A percentile compares a stretch with the other conserved stretches of the same genome.
Evolutionary conservation across 2,888 invertebrate species (phyloP).

Genomic region (Heteropelma amictum): DNA sequence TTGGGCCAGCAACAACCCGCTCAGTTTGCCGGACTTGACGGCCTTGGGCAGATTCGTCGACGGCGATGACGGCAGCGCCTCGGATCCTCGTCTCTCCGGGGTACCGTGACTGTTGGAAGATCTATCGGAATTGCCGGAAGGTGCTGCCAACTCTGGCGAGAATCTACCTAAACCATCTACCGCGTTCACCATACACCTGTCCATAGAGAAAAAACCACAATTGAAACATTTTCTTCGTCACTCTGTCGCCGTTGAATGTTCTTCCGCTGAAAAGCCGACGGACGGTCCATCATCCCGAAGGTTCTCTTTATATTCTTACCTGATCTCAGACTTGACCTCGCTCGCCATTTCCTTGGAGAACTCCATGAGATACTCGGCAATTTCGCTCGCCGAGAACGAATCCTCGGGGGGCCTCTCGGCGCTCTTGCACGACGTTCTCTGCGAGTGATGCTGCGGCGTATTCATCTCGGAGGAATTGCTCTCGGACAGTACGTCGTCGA

Average conservation of each 20-base stretch:
- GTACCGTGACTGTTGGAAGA: constrained; percentile 73
- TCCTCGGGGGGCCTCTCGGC: constrained; percentile 80
- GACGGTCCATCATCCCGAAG: neutral
- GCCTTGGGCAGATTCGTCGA: constrained; percentile 43
- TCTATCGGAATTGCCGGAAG: constrained; percentile 62
- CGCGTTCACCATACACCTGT: constrained; percentile 78
- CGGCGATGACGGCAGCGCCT: constrained; percentile 54
- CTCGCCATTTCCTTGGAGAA: constrained; percentile 89
- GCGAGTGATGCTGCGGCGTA: constrained; percentile 71
- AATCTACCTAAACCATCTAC: constrained; percentile 82
- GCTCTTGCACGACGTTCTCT: constrained; percentile 57
- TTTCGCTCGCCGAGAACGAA: constrained; percentile 86
- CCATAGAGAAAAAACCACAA: constrained; percentile 50
- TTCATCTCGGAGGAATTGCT: constrained; percentile 81
- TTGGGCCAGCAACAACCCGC: constrained; percentile 70
- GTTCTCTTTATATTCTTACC: constrained; percentile 82
- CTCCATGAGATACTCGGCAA: constrained; percentile 88
- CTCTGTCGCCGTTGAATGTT: no score
- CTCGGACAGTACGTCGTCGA: constrained; percentile 88
- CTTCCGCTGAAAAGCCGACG: neutral
- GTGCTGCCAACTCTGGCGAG: constrained; percentile 52
- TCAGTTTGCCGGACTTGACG: constrained; percentile 64
- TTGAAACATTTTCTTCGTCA: constrained; percentile 39
- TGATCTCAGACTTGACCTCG: constrained; percentile 88
- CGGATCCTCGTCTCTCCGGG: constrained; percentile 67